These are phyloP conservation scores for Anoplophora glabripennis DNA, from an alignment of 1,140 invertebrate genomes.

Conservation along the genomic window DNA sequence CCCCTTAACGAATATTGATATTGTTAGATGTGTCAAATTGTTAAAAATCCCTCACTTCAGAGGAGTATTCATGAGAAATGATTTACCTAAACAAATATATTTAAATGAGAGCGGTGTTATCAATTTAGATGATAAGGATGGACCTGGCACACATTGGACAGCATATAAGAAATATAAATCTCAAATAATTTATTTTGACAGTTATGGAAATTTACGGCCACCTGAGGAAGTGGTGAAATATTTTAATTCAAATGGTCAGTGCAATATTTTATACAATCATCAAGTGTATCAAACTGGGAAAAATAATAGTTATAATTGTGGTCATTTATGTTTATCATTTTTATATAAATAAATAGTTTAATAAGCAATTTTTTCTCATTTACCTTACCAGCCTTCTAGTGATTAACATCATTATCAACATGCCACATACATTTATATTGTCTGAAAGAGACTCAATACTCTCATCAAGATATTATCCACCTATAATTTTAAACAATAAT, in stretches of 20 bases:
- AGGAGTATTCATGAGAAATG: constrained; percentile 39
- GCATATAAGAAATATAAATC: constrained; percentile 38
- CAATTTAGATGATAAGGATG: constrained; percentile 38
- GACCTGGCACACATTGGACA: constrained; percentile 42
- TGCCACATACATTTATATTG: neutral
- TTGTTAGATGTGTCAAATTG: constrained; percentile 25
- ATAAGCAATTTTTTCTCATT: neutral
- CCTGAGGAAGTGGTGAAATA: constrained; percentile 36
- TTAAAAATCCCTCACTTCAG: constrained; percentile 38
- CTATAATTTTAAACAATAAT: constrained; percentile 2
- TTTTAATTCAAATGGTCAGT: constrained; percentile 16
- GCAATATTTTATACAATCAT: constrained; percentile 4
- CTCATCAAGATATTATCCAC: neutral
- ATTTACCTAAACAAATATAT: constrained; percentile 6
- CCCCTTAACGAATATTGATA: constrained; percentile 34
- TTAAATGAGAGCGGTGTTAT: constrained; percentile 37
- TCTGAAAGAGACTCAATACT: neutral
- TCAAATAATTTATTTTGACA: constrained; percentile 39
- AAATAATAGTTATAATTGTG: constrained; percentile 5
- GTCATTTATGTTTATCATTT: constrained; percentile 7
- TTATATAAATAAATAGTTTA: neutral
- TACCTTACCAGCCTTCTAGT: neutral
- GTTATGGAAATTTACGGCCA: constrained; percentile 42
- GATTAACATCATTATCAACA: neutral
- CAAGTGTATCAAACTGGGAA: neutral